These are phyloP conservation scores for Drosophila mojavensis DNA, from an alignment of 1,140 invertebrate genomes.

Conservation along the genomic window DNA sequence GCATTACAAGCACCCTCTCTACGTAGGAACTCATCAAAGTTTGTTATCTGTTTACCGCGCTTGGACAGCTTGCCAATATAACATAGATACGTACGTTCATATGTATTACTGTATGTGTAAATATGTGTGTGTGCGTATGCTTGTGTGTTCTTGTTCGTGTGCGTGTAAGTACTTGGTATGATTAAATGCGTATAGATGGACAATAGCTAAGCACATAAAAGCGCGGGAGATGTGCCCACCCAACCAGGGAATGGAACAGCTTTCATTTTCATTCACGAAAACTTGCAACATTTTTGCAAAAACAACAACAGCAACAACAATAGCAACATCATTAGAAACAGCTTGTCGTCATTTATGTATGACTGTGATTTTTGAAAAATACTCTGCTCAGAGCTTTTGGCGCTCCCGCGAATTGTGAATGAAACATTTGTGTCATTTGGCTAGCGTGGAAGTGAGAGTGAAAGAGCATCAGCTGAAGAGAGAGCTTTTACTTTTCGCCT, in stretches of 20 bases:
- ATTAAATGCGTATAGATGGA: slow-evolving; percentile 33
- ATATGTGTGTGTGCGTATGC: slow-evolving; percentile 10
- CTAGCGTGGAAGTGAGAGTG: neutral
- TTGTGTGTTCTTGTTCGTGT: too few relatives aligned
- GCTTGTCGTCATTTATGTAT: slow-evolving; percentile 1
- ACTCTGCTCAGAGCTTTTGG: slow-evolving; percentile 50
- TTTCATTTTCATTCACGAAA: slow-evolving; percentile 78
- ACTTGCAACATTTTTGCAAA: slow-evolving; percentile 48
- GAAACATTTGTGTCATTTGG: slow-evolving; percentile 43
- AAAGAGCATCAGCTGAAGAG: slow-evolving; percentile 9
- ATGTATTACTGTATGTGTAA: slow-evolving; percentile 20
- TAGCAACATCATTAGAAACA: neutral
- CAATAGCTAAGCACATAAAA: slow-evolving; percentile 49
- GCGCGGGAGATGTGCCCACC: slow-evolving; percentile 39
- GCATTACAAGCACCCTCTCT: slow-evolving; percentile 43
- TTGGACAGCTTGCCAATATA: slow-evolving; percentile 53
- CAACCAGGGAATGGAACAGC: slow-evolving; percentile 38
- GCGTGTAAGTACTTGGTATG: slow-evolving; percentile 15
- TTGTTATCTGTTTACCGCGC: slow-evolving; percentile 56
- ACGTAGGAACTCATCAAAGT: slow-evolving; percentile 67
- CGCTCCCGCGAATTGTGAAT: slow-evolving; percentile 74
- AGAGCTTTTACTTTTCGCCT: slow-evolving; percentile 57
- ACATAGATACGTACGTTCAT: slow-evolving; percentile 8
- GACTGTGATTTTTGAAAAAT: slow-evolving; percentile 66
- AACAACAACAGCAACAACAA: slow-evolving; percentile 1